Base-by-base conservation (phyloP, 2,888 invertebrate species). In the Tenodera sinensis region DNA sequence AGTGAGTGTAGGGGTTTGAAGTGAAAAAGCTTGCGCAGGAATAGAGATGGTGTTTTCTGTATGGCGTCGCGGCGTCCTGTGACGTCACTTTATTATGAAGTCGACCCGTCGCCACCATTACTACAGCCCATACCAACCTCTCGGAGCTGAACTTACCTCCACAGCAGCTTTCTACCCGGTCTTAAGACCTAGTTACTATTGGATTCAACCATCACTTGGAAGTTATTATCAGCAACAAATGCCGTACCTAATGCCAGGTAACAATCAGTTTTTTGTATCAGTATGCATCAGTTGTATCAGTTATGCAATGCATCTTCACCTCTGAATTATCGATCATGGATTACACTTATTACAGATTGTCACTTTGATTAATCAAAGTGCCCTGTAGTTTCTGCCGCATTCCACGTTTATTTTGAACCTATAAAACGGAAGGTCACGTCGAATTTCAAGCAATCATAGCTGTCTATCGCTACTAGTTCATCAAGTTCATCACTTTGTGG, bases 201-300 rank as follows among this genome's bases (percentile, higher is more conserved):
- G 89, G 89, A 81, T 88, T 47, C 83, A 87, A 25, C 89, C 88
- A 28, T 54, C 42, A 83, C 86, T 88, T 27, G 88, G 87, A 28
- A 87, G 86, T 54, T 90, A 90, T 85, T 90, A 90, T 82, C 90
- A 89, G 71, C 90, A 89, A 85, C 90, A 89, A 87, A 90, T 89
- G 90, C 89, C 90, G 92, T 97, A 97, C 94, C 95, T 97, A 93
- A 95, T 97, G 93, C 97, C 97, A 97, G 97, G 97, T 97, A 96
- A 90, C 42, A 25, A 25, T 42, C 42, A 42, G 12, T 42, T 12
- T 6, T 42, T 34, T 34, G 4, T 34, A 4, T 34, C 4, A 34
- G 34, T 34, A 34, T 34, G 8, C 8, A 34, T 4, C 4, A 34
- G 8, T 34, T 34, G 34, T 34, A 4, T 8, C 4, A 34, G 9